phyloP scores from a whole-genome alignment of 2,888 invertebrate genomes.

The Phymatocera aterrima region DNA sequence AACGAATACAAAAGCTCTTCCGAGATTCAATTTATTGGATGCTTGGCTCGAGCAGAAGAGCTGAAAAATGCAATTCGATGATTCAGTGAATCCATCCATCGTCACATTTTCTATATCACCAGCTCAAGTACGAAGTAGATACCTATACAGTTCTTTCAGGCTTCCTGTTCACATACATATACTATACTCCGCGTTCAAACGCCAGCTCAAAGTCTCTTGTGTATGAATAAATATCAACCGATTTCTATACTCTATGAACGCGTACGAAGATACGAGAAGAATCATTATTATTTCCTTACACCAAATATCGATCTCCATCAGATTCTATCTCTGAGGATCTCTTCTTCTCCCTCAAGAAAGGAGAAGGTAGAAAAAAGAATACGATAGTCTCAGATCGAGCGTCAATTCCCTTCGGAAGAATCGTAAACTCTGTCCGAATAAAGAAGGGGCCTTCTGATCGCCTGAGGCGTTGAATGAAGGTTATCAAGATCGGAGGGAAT shows the following conservation, averaged over 20 bases:
- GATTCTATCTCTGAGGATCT: too few relatives aligned
- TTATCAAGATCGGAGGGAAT: not conserved
- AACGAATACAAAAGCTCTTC: slow-evolving; percentile 26
- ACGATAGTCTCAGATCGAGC: not conserved
- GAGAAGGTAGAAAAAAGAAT: not conserved
- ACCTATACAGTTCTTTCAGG: too few relatives aligned
- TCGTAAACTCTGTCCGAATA: not conserved
- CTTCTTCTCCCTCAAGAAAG: not conserved
- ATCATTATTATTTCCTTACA: too few relatives aligned
- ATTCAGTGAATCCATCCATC: too few relatives aligned
- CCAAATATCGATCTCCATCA: too few relatives aligned
- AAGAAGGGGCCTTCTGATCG: not conserved
- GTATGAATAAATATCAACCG: too few relatives aligned
- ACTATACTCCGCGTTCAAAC: too few relatives aligned
- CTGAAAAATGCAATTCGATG: not conserved
- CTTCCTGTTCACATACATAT: too few relatives aligned
- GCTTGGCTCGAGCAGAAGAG: not conserved
- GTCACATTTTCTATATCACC: not conserved
- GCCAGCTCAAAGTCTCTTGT: too few relatives aligned
- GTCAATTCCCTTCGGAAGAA: slow-evolving; percentile 2
- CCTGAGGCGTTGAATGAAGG: not conserved
- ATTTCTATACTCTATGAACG: too few relatives aligned
- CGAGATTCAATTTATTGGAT: slow-evolving; percentile 36
- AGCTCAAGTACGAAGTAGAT: too few relatives aligned
- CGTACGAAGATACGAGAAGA: too few relatives aligned